Percentiles rank a stretch among this genome's conserved stretches.
Evolutionary conservation across 2,113 vertebrate species (phyloP).

Genomic region (Pterophyllum scalare): DNA sequence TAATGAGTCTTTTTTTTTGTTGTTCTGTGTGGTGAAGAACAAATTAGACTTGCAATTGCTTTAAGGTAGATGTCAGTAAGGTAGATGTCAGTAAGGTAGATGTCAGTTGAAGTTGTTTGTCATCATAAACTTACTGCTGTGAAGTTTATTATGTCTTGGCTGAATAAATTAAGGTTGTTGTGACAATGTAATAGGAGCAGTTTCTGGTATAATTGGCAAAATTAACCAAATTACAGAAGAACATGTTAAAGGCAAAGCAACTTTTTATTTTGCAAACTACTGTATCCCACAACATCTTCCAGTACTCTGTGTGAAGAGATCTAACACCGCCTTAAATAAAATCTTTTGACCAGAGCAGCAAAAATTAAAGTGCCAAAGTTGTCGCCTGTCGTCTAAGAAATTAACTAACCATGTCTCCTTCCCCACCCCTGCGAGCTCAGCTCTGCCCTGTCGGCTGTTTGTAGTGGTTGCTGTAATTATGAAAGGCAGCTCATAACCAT

Average conservation of each 20-base stretch:
- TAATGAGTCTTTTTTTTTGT: neutral
- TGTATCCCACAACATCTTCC: neutral
- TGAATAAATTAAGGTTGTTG: constrained; percentile 9
- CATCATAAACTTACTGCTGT: neutral
- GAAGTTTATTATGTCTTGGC: neutral
- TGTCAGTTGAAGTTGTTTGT: neutral
- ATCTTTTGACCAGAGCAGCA: neutral
- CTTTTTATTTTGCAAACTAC: constrained; percentile 5
- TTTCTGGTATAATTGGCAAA: neutral
- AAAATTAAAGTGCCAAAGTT: constrained; percentile 46
- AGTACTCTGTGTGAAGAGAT: neutral
- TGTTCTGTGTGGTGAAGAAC: neutral
- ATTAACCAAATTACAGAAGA: neutral
- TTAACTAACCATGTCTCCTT: constrained; percentile 74
- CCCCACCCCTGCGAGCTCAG: constrained; percentile 32
- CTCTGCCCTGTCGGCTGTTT: constrained; percentile 67
- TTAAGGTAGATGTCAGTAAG: constrained; percentile 28
- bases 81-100: too few species aligned
- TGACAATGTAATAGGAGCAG: neutral
- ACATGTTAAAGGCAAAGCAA: neutral
- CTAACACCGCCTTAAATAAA: constrained; percentile 11
- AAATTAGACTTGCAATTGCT: constrained; percentile 19
- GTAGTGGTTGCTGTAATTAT: constrained; percentile 72
- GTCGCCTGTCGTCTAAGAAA: constrained; percentile 53
- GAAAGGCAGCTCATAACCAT: constrained; percentile 36